phyloP scores from a whole-genome alignment of 2,888 invertebrate genomes.

The Ephialtes manifestator region DNA sequence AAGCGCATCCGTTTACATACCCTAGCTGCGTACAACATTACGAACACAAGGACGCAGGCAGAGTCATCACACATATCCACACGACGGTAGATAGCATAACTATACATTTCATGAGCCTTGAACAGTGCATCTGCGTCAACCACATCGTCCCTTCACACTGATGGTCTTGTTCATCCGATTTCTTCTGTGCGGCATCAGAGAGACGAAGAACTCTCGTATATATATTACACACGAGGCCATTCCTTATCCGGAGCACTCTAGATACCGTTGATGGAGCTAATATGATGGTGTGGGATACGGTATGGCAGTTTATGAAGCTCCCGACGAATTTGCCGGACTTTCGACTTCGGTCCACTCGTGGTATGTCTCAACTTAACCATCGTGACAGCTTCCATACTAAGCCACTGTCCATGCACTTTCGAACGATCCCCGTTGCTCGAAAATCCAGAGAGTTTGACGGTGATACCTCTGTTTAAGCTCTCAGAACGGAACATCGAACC shows the following conservation, averaged over 20 bases:
- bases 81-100: constrained; percentile 5
- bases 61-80: constrained; percentile 5
- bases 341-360: constrained; percentile 36
- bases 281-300: constrained; percentile 32
- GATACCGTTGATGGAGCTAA: constrained; percentile 51
- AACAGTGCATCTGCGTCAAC: constrained; percentile 51
- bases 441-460: constrained; percentile 17
- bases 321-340: constrained; percentile 25
- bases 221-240: constrained; percentile 13
- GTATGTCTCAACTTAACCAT: constrained; percentile 10
- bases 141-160: constrained; percentile 30
- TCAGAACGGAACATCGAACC: constrained; percentile 47
- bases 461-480: constrained; percentile 70
- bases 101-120: constrained; percentile 16
- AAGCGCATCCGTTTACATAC: constrained; percentile 34
- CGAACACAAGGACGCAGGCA: not conserved
- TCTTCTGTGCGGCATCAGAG: constrained; percentile 3
- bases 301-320: constrained; percentile 35
- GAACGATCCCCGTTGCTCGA: constrained; percentile 2
- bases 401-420: constrained; percentile 15
- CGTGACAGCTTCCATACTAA: constrained; percentile 34
- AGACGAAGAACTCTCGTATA: constrained; percentile 18
- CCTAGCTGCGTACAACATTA: constrained; percentile 23
- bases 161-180: constrained; percentile 45
- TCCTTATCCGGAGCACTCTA: constrained; percentile 56